A percentile compares a stretch with the other conserved stretches of the same genome.
Conservation (phyloP, 2,888 invertebrate species). For the Listrodromus nycthemerus region DNA sequence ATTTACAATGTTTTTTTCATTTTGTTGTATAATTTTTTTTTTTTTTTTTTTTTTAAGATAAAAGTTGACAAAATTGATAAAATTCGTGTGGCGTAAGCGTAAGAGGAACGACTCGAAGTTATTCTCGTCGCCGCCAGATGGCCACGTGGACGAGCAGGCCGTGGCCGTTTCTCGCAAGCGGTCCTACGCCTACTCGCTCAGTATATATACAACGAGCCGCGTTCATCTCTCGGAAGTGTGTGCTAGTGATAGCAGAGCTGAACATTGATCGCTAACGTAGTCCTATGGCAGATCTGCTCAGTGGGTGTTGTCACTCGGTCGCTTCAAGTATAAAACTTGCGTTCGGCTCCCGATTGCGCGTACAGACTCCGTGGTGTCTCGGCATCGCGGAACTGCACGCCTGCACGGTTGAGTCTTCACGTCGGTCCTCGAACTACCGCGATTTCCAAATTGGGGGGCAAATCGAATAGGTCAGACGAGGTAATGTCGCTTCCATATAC, state of each 20-base stretch:
- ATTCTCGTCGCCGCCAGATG: constrained; percentile 37
- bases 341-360: constrained; percentile 86
- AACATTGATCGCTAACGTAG: constrained; percentile 87
- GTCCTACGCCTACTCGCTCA: background rate
- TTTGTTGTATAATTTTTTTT: background rate
- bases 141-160: constrained; percentile 35
- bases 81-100: background rate
- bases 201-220: constrained; percentile 69
- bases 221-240: constrained; percentile 84
- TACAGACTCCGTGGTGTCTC: constrained; percentile 76
- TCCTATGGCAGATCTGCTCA: constrained; percentile 88
- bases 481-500: constrained; percentile 86
- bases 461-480: constrained; percentile 87
- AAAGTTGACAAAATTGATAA: background rate
- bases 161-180: constrained; percentile 69
- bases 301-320: constrained; percentile 88
- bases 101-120: background rate
- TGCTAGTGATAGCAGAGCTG: constrained; percentile 88
- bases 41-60: background rate
- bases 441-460: constrained; percentile 88
- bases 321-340: constrained; percentile 86
- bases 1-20: background rate
- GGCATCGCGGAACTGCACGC: constrained; percentile 78
- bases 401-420: constrained; percentile 86
- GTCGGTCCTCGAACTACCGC: constrained; percentile 88